Conservation (phyloP, 30 jellyfish, hydroid and myxozoan species). For the Nemopilema nomurai region DNA sequence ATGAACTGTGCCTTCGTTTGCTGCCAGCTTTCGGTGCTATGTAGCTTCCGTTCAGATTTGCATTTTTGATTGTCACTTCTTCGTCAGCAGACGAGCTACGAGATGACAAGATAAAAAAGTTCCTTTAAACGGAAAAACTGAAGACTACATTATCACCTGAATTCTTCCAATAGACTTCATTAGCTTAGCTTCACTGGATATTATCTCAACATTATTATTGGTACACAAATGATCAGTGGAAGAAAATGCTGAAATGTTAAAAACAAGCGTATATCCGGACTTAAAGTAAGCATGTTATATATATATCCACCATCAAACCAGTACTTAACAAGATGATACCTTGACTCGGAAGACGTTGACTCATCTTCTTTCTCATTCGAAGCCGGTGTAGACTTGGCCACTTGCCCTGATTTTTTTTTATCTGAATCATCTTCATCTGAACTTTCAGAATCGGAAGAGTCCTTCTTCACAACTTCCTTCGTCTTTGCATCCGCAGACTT, state of each 20-base stretch:
- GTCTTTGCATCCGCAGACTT: not conserved
- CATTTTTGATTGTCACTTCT: conserved; percentile 22
- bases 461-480: conserved; percentile 6
- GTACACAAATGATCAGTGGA: too few species aligned
- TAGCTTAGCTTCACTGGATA: too few species aligned
- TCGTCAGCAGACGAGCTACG: conserved; percentile 17
- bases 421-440: conserved; percentile 28
- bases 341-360: conserved; percentile 15
- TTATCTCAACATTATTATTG: too few species aligned
- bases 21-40: conserved; percentile 1
- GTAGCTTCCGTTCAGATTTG: not conserved
- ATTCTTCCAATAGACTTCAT: too few species aligned
- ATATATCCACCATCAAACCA: too few species aligned
- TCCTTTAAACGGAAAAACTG: not conserved
- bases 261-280: too few species aligned
- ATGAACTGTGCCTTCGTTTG: conserved; percentile 31
- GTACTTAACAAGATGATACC: too few species aligned
- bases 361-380: not conserved
- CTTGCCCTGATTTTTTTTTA: too few species aligned
- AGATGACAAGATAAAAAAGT: not conserved
- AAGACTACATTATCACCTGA: too few species aligned
- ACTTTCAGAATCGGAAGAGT: conserved; percentile 26
- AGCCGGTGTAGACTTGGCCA: not conserved
- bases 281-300: too few species aligned
- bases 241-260: too few species aligned